Evolutionary conservation across 2,797 vertebrate species (phyloP).

Genomic region (Rhynchotus rufescens): DNA sequence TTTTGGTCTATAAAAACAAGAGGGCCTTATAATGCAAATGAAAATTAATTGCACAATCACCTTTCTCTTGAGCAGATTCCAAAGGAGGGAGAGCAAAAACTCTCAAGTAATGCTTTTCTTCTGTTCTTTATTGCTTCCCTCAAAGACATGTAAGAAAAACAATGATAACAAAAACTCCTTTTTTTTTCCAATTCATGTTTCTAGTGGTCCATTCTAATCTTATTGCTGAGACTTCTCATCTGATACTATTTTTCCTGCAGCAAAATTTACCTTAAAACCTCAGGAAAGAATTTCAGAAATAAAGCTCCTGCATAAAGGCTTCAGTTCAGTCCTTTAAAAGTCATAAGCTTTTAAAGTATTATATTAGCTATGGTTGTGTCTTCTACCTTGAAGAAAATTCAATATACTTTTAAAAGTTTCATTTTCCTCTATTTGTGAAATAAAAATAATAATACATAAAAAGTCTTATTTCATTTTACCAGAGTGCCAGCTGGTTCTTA

Average conservation of each 20-base stretch:
- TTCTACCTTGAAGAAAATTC: not conserved
- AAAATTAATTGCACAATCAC: slow-evolving; percentile 53
- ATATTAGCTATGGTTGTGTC: not conserved
- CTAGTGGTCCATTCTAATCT: not conserved
- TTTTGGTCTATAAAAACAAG: slow-evolving; percentile 36
- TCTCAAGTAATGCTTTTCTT: not conserved
- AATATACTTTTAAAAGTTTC: not conserved
- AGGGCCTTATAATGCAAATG: slow-evolving; percentile 18
- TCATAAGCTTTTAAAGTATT: not conserved
- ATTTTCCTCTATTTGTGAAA: not conserved
- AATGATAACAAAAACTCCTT: not conserved
- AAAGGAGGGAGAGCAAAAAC: not conserved
- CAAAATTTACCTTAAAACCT: not conserved
- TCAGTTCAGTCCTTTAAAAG: not conserved
- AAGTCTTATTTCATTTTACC: not conserved
- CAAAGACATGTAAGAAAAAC: not conserved
- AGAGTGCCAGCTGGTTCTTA: not conserved
- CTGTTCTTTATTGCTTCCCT: not conserved
- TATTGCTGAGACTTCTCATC: not conserved
- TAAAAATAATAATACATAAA: not conserved
- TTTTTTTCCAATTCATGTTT: not conserved
- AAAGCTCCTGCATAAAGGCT: not conserved
- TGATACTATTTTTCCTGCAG: not conserved
- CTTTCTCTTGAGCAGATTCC: not conserved
- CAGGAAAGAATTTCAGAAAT: not conserved